phyloP scores from a whole-genome alignment of 2,888 invertebrate genomes.

The Dusona sp. region DNA sequence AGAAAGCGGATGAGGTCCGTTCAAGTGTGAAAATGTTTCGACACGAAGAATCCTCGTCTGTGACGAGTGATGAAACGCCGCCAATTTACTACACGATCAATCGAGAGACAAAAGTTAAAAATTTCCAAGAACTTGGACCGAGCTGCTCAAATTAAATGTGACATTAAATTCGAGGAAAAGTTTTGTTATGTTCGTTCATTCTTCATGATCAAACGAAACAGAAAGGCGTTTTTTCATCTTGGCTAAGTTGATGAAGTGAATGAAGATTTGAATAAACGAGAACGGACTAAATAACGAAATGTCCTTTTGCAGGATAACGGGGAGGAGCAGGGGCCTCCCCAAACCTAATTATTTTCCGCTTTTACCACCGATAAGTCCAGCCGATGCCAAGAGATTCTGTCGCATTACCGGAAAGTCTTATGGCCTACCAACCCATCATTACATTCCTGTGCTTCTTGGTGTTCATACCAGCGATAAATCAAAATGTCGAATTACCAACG shows the following conservation, averaged over 20 bases:
- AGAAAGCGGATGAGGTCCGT: constrained; percentile 14
- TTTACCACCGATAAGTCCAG: constrained; percentile 92
- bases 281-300: constrained; percentile 81
- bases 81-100: constrained; percentile 23
- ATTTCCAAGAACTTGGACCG: constrained; percentile 19
- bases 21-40: constrained; percentile 45
- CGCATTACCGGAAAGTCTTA: constrained; percentile 92
- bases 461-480: constrained; percentile 84
- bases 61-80: constrained; percentile 50
- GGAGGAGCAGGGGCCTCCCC: constrained; percentile 91
- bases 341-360: constrained; percentile 94
- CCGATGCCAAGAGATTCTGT: constrained; percentile 92
- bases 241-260: constrained; percentile 27
- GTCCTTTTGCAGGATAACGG: constrained; percentile 93
- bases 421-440: constrained; percentile 91
- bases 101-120: constrained; percentile 13
- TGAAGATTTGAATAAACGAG: background rate
- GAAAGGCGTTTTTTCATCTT: background rate
- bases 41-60: constrained; percentile 23
- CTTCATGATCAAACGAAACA: background rate
- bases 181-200: background rate
- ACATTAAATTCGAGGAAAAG: background rate
- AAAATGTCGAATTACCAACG: constrained; percentile 89
- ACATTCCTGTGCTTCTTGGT: constrained; percentile 90
- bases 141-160: constrained; percentile 11